These are phyloP conservation scores for Toxotes jaculatrix DNA, from an alignment of 2,113 vertebrate genomes.

Conservation along the genomic window DNA sequence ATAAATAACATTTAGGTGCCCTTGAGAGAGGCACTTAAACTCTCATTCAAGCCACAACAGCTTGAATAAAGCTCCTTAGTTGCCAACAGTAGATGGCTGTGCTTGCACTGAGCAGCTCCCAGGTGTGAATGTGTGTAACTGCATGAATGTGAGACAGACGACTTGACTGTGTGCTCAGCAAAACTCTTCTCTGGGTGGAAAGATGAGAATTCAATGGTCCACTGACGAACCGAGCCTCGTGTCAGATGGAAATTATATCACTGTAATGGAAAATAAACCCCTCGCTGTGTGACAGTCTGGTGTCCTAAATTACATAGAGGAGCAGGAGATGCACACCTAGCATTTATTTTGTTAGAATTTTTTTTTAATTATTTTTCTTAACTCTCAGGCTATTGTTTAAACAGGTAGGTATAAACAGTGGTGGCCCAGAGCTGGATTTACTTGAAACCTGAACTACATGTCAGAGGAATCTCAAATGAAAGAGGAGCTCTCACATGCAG, in stretches of 20 bases:
- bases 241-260: conserved; percentile 67
- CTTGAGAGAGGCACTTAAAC: conserved; percentile 43
- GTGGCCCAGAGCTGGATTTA: conserved; percentile 40
- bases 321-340: conserved; percentile 8
- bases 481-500: conserved; percentile 23
- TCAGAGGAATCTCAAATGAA: conserved; percentile 61
- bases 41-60: conserved; percentile 7
- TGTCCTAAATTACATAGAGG: conserved; percentile 11
- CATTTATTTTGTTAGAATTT: conserved; percentile 49
- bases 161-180: conserved; percentile 40
- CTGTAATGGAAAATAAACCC: conserved; percentile 60
- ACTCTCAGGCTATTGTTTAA: conserved; percentile 46
- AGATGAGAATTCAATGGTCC: conserved; percentile 63
- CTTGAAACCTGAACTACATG: conserved; percentile 61
- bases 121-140: conserved; percentile 51
- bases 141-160: conserved; percentile 26
- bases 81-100: conserved; percentile 37
- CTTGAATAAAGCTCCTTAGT: background rate
- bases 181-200: conserved; percentile 47
- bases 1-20: conserved; percentile 35
- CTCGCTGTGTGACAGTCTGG: conserved; percentile 64
- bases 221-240: conserved; percentile 29
- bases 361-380: conserved; percentile 39
- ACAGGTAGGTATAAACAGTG: conserved; percentile 47
- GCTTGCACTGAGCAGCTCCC: conserved; percentile 24